A percentile compares a stretch with the other conserved stretches of the same genome.
phyloP scores from a whole-genome alignment of 2,797 vertebrate genomes.

The Leptatherina wallacei region DNA sequence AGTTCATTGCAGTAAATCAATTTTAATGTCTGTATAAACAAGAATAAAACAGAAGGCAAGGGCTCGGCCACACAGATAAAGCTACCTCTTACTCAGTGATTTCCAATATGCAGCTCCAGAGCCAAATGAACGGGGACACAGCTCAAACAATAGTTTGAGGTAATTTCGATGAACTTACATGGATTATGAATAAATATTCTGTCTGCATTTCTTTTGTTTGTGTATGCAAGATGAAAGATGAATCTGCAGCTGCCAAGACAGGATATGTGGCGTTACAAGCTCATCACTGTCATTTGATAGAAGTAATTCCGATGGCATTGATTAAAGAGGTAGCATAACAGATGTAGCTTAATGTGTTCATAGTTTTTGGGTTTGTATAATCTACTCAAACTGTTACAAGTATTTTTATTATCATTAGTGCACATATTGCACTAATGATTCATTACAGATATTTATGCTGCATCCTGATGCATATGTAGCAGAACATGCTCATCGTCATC shows the following conservation, averaged over 20 bases:
- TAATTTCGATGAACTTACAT: neutral
- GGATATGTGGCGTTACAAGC: neutral
- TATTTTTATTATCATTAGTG: neutral
- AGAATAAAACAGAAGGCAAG: conserved; percentile 32
- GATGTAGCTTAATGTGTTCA: neutral
- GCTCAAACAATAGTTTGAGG: neutral
- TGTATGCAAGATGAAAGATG: neutral
- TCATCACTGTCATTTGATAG: conserved; percentile 3
- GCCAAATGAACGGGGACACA: neutral
- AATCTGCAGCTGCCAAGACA: neutral
- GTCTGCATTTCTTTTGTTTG: conserved; percentile 3
- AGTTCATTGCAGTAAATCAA: conserved; percentile 34
- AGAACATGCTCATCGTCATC: neutral
- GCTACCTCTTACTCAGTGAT: neutral
- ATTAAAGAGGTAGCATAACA: conserved; percentile 6
- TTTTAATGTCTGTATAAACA: conserved; percentile 46
- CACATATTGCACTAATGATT: neutral
- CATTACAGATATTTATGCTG: neutral
- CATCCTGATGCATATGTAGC: neutral
- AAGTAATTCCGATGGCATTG: neutral
- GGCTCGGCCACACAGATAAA: neutral
- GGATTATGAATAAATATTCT: conserved; percentile 1
- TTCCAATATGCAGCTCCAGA: neutral
- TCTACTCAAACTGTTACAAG: neutral
- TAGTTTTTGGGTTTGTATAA: neutral